Evolutionary conservation across 2,113 vertebrate genomes (phyloP), one percentile per base, ranked within the genome.

Genomic region (Tachycineta bicolor): DNA sequence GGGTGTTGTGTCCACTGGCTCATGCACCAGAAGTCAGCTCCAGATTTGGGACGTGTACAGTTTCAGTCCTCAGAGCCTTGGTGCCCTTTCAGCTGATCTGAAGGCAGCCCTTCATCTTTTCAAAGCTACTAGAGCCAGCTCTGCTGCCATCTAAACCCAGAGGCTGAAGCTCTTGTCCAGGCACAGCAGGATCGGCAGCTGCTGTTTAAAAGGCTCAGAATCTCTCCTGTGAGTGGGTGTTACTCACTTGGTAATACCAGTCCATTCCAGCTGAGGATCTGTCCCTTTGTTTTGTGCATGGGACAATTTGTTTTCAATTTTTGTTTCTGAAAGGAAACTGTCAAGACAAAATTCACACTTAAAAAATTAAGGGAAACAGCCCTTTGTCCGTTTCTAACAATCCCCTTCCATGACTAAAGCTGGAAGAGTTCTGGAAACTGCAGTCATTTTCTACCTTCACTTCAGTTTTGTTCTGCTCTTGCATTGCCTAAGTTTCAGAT

Each of bases 321-420:
- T 85, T 96, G 78, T 95, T 93, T 96, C 93, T 95, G 89, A 96
- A 96, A 96, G 93, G 95, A 97, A 96, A 94, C 93, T 91, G 93
- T 96, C 95, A 96, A 93, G 87, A 95, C 84, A 79, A 95, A 96
- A 97, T 96, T 95, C 87, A 76, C 87, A 79, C 94, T 96, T 91
- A 28, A 94, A 94, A 96, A 95, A 87, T 71, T 24, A 81, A 82
- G 94, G 96, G 96, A 94, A 93, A 75, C 87, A 94, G 91, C 70
- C 68, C 60, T 96, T 96, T 94, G 93, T 97, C 87, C 17, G 0
- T 73, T 94, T 79, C 63, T 88, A 90, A 91, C 89, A 89, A 96
- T 91, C 84, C 78, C 49, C 43, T 87, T 79, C 20, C 1, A 71
- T 88, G 93, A 96, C 93, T 96, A 88, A 95, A 96, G 91, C 90